A percentile compares a stretch with the other conserved stretches of the same genome.
Conservation (phyloP, 2,888 invertebrate genomes). For the Dichetophora obliterata region DNA sequence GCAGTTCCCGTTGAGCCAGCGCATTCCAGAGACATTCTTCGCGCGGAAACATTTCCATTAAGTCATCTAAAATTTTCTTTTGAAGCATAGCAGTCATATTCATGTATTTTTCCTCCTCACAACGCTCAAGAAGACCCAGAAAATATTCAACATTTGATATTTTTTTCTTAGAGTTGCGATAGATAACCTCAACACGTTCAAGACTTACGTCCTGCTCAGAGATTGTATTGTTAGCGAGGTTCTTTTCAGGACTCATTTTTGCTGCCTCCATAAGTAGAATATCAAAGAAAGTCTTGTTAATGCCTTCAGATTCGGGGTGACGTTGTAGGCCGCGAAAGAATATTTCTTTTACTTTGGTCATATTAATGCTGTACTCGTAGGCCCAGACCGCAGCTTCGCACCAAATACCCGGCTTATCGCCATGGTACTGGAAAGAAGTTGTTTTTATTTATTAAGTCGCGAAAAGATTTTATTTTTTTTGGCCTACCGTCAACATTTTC, state of each 20-base stretch:
- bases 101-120: conserved; percentile 72
- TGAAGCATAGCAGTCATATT: conserved; percentile 74
- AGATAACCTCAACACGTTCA: conserved; percentile 74
- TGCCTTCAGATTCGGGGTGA: conserved; percentile 77
- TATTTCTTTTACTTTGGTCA: conserved; percentile 78
- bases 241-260: conserved; percentile 58
- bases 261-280: conserved; percentile 64
- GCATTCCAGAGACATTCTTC: conserved; percentile 75
- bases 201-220: conserved; percentile 65
- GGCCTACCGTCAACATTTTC: conserved; percentile 74
- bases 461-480: not conserved
- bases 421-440: conserved; percentile 74
- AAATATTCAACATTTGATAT: conserved; percentile 73
- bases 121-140: conserved; percentile 72
- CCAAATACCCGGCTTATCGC: conserved; percentile 83
- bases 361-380: conserved; percentile 69
- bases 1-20: conserved; percentile 74
- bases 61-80: conserved; percentile 71
- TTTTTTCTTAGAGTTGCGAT: conserved; percentile 74
- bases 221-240: conserved; percentile 70
- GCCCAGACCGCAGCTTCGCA: conserved; percentile 76
- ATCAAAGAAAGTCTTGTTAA: conserved; percentile 80
- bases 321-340: conserved; percentile 82
- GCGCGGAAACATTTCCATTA: conserved; percentile 71
- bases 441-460: not conserved